Evolutionary conservation across 2,888 invertebrate genomes (phyloP).

Genomic region (Acanthacorydalis orientalis): DNA sequence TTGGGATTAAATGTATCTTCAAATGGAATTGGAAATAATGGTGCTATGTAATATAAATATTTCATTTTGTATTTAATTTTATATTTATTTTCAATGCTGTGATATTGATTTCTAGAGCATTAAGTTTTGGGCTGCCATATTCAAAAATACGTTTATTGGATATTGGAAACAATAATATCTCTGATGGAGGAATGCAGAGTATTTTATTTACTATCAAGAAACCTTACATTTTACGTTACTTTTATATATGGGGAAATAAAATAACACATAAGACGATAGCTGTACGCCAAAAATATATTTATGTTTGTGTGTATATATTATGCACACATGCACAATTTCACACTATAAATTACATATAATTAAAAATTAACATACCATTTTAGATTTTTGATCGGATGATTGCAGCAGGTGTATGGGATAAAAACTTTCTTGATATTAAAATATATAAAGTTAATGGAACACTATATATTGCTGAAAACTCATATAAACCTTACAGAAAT

Average conservation of each 20-base stretch:
- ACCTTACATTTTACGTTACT: slow-evolving; percentile 22
- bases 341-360: not conserved
- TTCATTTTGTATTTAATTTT: not conserved
- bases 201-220: slow-evolving; percentile 40
- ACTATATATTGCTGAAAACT: slow-evolving; percentile 25
- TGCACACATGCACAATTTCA: too few species aligned
- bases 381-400: slow-evolving; percentile 27
- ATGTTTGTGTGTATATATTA: too few species aligned
- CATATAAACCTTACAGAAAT: slow-evolving; percentile 30
- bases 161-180: slow-evolving; percentile 35
- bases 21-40: slow-evolving; percentile 36
- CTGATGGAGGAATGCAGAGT: slow-evolving; percentile 32
- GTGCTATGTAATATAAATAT: slow-evolving; percentile 26
- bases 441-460: slow-evolving; percentile 24
- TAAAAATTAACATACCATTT: not conserved
- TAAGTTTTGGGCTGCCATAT: slow-evolving; percentile 36
- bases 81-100: not conserved
- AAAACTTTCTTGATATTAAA: slow-evolving; percentile 27
- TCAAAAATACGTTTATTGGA: slow-evolving; percentile 40
- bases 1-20: slow-evolving; percentile 34
- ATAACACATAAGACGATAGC: slow-evolving; percentile 19
- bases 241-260: slow-evolving; percentile 28
- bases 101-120: slow-evolving; percentile 20
- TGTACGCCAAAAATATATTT: slow-evolving; percentile 13
- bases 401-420: slow-evolving; percentile 21